Evolutionary conservation across 2,113 vertebrate genomes (phyloP), one percentile per base, ranked within the genome.

Genomic region (Pterophyllum scalare): DNA sequence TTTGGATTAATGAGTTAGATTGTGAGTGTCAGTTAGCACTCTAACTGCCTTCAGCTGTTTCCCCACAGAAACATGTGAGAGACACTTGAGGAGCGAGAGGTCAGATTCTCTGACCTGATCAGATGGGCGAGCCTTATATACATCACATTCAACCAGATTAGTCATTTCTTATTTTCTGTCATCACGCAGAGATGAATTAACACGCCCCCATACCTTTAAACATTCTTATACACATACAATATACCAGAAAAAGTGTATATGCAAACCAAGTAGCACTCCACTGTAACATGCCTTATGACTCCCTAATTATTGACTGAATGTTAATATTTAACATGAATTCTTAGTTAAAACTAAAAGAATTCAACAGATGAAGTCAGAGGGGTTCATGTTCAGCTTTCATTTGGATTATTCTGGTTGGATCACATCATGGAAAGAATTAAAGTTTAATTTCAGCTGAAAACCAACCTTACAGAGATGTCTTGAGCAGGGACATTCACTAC

Each of bases 371-470:
- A 74, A 46, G 75, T 49, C 3, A 31, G 19, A 11, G 9, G 7
- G n/a, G 15, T 35, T 28, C 5, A 1, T 0, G 4, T 31, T 65
- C n/a, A 60, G 2, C 40, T 12, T 60, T 58, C 33, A 67, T 60
- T 14, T 31, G 26, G 38, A 31, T 81, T 72, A 9, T 35, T 77
- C 2, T 38, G 28, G 43, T 75, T 35, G 52, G 59, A 38, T 75
- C 8, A 26, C 49, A 33, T 83, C 75, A 80, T 58, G 80, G 87
- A 84, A 86, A 83, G 19, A 67, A 19, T 17, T 24, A 40, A 86
- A 54, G 46, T 61, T 79, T n/a, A 38, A 67, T 86, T 91, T 91
- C 77, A 85, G 61, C 61, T 90, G 86, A 85, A 91, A 91, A 87
- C 80, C 79, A 88, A 80, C 83, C 88, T 79, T 60, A n/a, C 74